Percentiles rank a stretch among this genome's conserved stretches.
phyloP scores from a whole-genome alignment of 1,140 invertebrate genomes.

The Dysdera silvatica region DNA sequence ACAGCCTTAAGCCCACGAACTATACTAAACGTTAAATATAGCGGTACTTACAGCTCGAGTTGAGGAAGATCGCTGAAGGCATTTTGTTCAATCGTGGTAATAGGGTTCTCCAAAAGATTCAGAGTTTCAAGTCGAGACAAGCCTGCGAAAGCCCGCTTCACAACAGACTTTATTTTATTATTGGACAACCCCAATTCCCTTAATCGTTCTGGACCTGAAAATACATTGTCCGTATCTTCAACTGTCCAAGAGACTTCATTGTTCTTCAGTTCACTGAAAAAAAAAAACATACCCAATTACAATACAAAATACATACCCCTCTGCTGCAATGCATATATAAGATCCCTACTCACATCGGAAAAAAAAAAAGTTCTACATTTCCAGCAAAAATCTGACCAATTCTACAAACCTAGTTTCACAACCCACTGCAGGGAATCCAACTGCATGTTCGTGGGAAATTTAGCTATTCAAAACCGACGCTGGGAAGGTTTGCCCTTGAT shows the following conservation, averaged over 20 bases:
- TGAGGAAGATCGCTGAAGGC: conserved; percentile 53
- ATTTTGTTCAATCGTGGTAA: conserved; percentile 72
- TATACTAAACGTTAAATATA: not conserved
- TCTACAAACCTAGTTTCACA: too few relatives aligned
- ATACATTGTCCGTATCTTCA: conserved; percentile 73
- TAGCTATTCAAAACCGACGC: too few relatives aligned
- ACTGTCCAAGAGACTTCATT: conserved; percentile 83
- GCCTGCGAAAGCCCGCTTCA: conserved; percentile 70
- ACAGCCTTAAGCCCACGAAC: too few relatives aligned
- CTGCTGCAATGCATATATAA: too few relatives aligned
- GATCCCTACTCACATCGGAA: too few relatives aligned
- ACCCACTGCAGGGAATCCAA: too few relatives aligned
- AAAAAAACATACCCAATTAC: too few relatives aligned
- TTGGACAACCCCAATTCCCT: conserved; percentile 61
- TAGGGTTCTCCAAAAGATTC: conserved; percentile 68
- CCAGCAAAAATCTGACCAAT: too few relatives aligned
- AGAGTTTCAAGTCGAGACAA: conserved; percentile 59
- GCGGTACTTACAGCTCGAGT: conserved; percentile 42
- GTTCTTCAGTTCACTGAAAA: conserved; percentile 59
- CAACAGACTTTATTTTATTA: conserved; percentile 80
- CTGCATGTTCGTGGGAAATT: too few relatives aligned
- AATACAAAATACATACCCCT: too few relatives aligned
- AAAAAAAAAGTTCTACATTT: too few relatives aligned
- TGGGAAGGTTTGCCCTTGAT: too few relatives aligned
- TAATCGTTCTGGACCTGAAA: conserved; percentile 63